phyloP scores from a whole-genome alignment of 1,140 invertebrate species.

The Euglossa dilemma region DNA sequence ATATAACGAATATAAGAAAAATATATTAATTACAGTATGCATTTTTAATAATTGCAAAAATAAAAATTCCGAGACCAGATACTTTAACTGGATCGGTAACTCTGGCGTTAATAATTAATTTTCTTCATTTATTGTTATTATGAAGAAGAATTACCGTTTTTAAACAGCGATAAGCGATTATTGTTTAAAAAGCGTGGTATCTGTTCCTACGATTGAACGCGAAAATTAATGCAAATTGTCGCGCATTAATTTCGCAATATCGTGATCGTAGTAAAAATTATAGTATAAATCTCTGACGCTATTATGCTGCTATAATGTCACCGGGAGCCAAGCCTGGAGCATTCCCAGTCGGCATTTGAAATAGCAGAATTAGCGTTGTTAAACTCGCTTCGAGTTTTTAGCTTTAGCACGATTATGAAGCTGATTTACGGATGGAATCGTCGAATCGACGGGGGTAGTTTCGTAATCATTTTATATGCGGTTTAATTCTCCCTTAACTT shows the following conservation, averaged over 20 bases:
- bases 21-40: too few relatives aligned
- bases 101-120: too few relatives aligned
- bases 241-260: neutral
- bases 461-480: slow-evolving; percentile 57
- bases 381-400: slow-evolving; percentile 47
- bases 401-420: slow-evolving; percentile 32
- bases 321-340: slow-evolving; percentile 13
- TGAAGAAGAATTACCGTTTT: too few relatives aligned
- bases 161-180: too few relatives aligned
- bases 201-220: too few relatives aligned
- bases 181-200: too few relatives aligned
- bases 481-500: slow-evolving; percentile 63
- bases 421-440: slow-evolving; percentile 44
- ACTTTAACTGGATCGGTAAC: too few relatives aligned
- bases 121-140: too few relatives aligned
- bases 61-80: too few relatives aligned
- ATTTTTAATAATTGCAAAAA: too few relatives aligned
- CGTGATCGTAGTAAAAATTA: neutral
- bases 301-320: neutral
- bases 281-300: neutral
- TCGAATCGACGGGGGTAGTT: neutral
- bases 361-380: slow-evolving; percentile 43
- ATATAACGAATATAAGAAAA: too few relatives aligned
- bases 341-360: slow-evolving; percentile 3
- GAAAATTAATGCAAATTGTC: neutral